Conservation (phyloP, 2,113 vertebrate species). For the Sapayoa aenigma region DNA sequence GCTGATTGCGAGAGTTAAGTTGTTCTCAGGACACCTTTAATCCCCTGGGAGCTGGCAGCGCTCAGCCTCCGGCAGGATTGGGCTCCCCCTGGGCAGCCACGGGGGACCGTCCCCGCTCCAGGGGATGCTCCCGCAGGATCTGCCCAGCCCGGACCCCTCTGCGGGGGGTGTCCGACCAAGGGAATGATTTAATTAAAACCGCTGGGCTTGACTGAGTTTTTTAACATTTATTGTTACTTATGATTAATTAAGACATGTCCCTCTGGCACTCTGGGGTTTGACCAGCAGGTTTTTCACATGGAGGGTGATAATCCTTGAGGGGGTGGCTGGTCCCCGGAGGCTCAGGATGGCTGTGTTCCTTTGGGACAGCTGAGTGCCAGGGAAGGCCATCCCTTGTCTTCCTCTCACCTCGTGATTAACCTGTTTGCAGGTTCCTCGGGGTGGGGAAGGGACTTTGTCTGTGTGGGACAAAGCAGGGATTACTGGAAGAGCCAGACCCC, state of each 20-base stretch:
- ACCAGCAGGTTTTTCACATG: neutral
- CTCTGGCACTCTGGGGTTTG: neutral
- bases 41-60: neutral
- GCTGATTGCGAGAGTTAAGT: neutral
- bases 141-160: neutral
- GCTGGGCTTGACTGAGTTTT: neutral
- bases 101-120: neutral
- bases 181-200: neutral
- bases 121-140: neutral
- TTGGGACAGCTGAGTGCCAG: fast-evolving
- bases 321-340: fast-evolving
- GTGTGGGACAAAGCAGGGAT: neutral
- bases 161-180: fast-evolving
- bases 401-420: neutral
- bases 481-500: neutral
- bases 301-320: neutral
- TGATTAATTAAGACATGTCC: neutral
- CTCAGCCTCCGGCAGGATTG: neutral
- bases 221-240: fast-evolving
- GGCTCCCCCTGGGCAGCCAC: neutral
- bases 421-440: neutral
- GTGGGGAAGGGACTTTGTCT: fast-evolving
- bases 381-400: neutral
- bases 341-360: neutral
- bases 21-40: slow-evolving; percentile 44